Conservation (phyloP, 2,113 vertebrate species). For the Phodopus roborovskii region DNA sequence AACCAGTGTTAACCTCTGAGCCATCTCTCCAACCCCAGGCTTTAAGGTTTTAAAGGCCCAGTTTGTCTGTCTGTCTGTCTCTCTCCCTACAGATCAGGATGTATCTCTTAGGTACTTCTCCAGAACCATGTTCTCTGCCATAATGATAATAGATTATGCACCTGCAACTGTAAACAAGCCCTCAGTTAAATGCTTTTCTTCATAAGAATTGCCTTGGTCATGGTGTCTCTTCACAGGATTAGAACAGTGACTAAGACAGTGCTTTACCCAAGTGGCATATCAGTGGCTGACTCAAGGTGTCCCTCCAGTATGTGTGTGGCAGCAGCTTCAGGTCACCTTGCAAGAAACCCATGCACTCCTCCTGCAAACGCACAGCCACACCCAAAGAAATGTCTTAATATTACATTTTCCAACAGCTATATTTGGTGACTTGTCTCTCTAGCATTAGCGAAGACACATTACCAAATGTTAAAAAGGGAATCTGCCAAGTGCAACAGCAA, state of each 20-base stretch:
- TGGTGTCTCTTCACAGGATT: neutral
- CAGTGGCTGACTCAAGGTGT: neutral
- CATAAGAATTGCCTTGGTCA: neutral
- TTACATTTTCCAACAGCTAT: slow-evolving; percentile 63
- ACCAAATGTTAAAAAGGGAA: slow-evolving; percentile 61
- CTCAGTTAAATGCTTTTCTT: neutral
- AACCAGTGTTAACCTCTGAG: neutral
- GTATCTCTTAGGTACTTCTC: neutral
- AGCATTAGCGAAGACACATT: slow-evolving; percentile 65
- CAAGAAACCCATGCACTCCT: fast-evolving
- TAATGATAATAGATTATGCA: neutral
- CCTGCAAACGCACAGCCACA: neutral
- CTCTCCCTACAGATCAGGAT: neutral
- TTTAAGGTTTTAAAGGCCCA: neutral
- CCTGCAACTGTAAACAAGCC: neutral
- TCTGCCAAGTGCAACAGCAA: slow-evolving; percentile 63
- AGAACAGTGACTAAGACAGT: neutral
- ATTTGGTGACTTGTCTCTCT: slow-evolving; percentile 74
- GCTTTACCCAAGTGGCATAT: neutral
- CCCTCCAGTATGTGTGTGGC: neutral
- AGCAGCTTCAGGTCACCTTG: neutral
- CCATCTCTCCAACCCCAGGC: neutral
- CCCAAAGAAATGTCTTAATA: slow-evolving; percentile 7
- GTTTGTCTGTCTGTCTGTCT: neutral
- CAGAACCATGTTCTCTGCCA: neutral